Conservation (phyloP, 1,140 invertebrate species). For the Cheumatopsyche charites region DNA sequence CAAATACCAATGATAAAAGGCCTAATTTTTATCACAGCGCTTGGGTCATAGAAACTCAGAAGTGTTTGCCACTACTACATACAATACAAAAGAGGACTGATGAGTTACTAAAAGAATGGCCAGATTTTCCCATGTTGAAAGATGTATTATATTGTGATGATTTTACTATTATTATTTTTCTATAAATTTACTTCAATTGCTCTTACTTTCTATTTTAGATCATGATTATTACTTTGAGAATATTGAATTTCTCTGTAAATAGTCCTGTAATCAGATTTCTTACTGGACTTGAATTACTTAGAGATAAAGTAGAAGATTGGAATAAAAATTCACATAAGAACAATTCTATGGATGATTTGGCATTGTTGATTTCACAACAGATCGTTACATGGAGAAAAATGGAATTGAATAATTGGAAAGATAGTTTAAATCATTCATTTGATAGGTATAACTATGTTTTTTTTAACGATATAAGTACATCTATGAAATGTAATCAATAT, state of each 20-base stretch:
- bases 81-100: slow-evolving; percentile 67
- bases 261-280: slow-evolving; percentile 87
- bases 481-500: background rate
- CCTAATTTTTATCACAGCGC: slow-evolving; percentile 88
- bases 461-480: slow-evolving; percentile 4
- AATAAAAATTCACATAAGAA: slow-evolving; percentile 87
- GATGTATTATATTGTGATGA: slow-evolving; percentile 62
- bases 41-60: slow-evolving; percentile 77
- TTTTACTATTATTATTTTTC: slow-evolving; percentile 19
- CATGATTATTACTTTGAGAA: slow-evolving; percentile 72
- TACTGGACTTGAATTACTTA: slow-evolving; percentile 86
- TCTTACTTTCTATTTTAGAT: slow-evolving; percentile 58
- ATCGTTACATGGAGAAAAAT: slow-evolving; percentile 91
- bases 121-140: slow-evolving; percentile 85
- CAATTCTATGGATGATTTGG: slow-evolving; percentile 78
- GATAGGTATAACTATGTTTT: slow-evolving; percentile 61
- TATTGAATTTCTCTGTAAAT: slow-evolving; percentile 78
- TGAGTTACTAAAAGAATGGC: slow-evolving; percentile 82
- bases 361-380: slow-evolving; percentile 74
- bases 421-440: slow-evolving; percentile 70
- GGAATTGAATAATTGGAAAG: slow-evolving; percentile 87
- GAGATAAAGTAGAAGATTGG: slow-evolving; percentile 88
- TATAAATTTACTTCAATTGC: slow-evolving; percentile 46
- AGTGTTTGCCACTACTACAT: slow-evolving; percentile 73
- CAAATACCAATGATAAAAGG: slow-evolving; percentile 53